Evolutionary conservation across 2,888 invertebrate genomes (phyloP), one percentile per base, ranked within the genome.

Genomic region (Clistopyga incitator): DNA sequence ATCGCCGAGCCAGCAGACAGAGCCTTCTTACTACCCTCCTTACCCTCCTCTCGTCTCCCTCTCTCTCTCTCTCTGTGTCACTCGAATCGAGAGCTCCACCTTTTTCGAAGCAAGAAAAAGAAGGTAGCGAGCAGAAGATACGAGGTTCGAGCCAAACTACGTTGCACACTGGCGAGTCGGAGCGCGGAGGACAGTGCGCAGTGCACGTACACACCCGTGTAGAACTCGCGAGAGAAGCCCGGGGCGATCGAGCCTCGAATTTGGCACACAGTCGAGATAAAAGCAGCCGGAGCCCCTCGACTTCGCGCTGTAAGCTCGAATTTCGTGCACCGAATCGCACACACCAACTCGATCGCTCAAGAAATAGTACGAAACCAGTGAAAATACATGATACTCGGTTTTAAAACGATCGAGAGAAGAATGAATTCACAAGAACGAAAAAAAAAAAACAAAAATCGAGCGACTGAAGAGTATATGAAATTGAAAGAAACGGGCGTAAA

Each of bases 31-130:
- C 72, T n/a, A n/a, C n/a, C n/a, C n/a, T n/a, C n/a, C n/a, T n/a
- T n/a, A n/a, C n/a, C n/a, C n/a, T n/a, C n/a, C n/a, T n/a, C n/a
- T n/a, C n/a, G n/a, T n/a, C n/a, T n/a, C n/a, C n/a, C n/a, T 29
- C 42, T 59, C 59, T 25, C 38, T 54, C 13, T 38, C 61, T 61
- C 34, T 18, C 61, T 11, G 11, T 25, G 45, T 47, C 72, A 47
- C 72, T 72, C 59, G 72, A 72, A 59, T 72, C 42, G 29, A 52
- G 52, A 52, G 52, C 54, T 70, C 52, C 52, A 54, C 38, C 42
- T 56, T 71, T 71, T 38, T 18, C 59, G 45, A 59, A 47, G 47
- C 18, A 25, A 29, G 45, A 29, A 68, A 34, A 18, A 50, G 52
- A 20, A 34, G 47, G 20, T 4, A 50, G 8, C 47, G 8, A 18